These are phyloP conservation scores for Dromaius novaehollandiae DNA, from an alignment of 2,113 vertebrate species.

Conservation along the genomic window DNA sequence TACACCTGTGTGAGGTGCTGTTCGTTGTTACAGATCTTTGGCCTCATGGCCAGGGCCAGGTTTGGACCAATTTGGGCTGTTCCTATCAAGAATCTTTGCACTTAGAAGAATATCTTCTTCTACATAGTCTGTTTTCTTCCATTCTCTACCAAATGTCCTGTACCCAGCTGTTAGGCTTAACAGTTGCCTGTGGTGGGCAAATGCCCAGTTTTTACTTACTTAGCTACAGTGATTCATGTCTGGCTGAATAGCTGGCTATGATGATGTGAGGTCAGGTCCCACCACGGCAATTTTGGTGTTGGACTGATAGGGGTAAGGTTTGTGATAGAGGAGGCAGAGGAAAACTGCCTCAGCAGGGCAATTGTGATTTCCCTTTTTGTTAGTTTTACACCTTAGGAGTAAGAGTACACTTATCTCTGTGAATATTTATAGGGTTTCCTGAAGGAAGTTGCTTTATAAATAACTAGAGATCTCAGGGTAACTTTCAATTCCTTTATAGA, in stretches of 20 bases:
- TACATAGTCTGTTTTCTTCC: neutral
- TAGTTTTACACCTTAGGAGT: neutral
- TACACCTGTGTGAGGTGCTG: neutral
- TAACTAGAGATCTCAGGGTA: neutral
- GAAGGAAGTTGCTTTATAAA: slow-evolving; percentile 37
- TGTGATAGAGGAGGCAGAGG: neutral
- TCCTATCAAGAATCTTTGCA: neutral
- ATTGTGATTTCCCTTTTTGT: slow-evolving; percentile 30
- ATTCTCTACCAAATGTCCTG: neutral
- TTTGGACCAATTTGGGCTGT: neutral
- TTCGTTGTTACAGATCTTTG: neutral
- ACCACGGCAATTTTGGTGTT: neutral
- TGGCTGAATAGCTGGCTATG: neutral
- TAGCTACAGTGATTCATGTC: neutral
- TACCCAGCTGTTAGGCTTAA: neutral
- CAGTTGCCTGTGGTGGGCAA: neutral
- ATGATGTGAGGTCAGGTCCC: neutral
- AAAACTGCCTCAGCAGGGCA: neutral
- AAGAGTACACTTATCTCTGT: neutral
- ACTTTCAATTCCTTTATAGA: neutral
- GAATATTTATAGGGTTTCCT: slow-evolving; percentile 49
- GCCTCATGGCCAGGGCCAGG: neutral
- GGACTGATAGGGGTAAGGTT: neutral
- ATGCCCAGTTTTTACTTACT: neutral
- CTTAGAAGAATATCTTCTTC: neutral